phyloP scores from a whole-genome alignment of 2,113 vertebrate species.

The Tichodroma muraria region DNA sequence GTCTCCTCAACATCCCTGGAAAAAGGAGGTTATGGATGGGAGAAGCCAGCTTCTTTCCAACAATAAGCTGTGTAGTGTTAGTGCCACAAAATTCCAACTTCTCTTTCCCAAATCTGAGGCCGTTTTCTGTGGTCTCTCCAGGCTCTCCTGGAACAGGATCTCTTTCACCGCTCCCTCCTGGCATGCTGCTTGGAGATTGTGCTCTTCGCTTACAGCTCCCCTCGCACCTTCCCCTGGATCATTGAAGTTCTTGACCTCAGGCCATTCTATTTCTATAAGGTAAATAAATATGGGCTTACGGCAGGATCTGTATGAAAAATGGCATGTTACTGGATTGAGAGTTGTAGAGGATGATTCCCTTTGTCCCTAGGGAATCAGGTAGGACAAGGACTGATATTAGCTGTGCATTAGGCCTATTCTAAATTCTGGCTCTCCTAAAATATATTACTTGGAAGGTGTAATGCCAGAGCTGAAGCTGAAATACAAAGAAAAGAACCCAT shows the following conservation, averaged over 20 bases:
- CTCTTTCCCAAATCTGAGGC: background rate
- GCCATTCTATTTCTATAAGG: constrained; percentile 98
- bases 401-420: background rate
- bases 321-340: background rate
- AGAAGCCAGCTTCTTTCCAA: background rate
- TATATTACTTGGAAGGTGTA: background rate
- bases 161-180: constrained; percentile 91
- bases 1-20: background rate
- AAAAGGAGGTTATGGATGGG: background rate
- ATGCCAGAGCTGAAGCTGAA: background rate
- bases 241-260: constrained; percentile 80
- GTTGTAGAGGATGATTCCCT: background rate
- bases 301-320: background rate
- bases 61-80: background rate
- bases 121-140: background rate
- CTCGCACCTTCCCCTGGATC: constrained; percentile 95
- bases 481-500: background rate
- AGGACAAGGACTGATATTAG: background rate
- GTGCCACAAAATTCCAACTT: background rate
- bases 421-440: background rate
- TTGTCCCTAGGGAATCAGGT: background rate
- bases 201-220: constrained; percentile 93
- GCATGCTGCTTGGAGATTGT: constrained; percentile 95
- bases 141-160: constrained; percentile 90
- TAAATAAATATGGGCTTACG: background rate